phyloP scores from a whole-genome alignment of 2,797 vertebrate genomes.

The Gorsachius magnificus region DNA sequence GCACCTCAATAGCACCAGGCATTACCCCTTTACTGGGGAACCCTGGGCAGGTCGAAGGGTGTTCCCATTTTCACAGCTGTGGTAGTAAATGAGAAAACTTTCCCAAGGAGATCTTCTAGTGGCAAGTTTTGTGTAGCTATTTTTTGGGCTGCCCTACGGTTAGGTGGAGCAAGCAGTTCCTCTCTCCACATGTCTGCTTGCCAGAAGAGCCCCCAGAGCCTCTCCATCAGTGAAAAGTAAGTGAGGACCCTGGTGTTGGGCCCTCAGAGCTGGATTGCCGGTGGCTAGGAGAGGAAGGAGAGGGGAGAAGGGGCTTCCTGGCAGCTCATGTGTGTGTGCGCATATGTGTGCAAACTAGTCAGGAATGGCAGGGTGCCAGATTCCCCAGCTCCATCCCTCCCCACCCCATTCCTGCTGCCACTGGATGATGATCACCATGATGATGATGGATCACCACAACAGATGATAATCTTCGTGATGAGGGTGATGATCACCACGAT shows the following conservation, averaged over 20 bases:
- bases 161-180: accelerated
- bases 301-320: neutral
- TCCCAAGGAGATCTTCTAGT: neutral
- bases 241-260: neutral
- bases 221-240: neutral
- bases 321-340: neutral
- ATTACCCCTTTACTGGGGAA: neutral
- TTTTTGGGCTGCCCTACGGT: neutral
- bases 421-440: neutral
- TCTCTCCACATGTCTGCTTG: neutral
- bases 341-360: neutral
- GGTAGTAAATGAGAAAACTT: neutral
- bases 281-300: neutral
- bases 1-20: neutral
- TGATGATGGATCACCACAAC: neutral
- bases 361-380: neutral
- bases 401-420: neutral
- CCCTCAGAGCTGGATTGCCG: accelerated
- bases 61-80: neutral
- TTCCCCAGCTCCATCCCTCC: neutral
- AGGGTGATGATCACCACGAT: neutral
- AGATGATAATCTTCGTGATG: neutral
- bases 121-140: neutral
- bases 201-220: neutral
- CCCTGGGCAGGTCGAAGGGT: neutral